phyloP scores from a whole-genome alignment of 2,888 invertebrate genomes.

The Strigamia crassipes region DNA sequence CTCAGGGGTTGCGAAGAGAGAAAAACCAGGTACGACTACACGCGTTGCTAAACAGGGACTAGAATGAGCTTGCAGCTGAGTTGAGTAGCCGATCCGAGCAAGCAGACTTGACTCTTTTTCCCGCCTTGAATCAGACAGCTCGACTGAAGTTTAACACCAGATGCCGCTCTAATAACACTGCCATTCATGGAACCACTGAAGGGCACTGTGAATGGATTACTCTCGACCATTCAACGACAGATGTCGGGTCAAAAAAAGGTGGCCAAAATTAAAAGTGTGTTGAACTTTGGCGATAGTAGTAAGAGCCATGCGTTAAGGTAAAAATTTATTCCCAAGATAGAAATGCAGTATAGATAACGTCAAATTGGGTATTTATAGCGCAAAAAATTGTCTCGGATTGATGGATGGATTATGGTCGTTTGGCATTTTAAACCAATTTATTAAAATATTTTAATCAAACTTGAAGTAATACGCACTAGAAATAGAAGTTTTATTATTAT shows the following conservation, averaged over 20 bases:
- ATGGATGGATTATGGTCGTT: too few species aligned
- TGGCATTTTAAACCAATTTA: too few species aligned
- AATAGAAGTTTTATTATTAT: too few species aligned
- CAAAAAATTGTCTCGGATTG: too few species aligned
- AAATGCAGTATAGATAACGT: neutral
- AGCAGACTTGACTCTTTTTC: neutral
- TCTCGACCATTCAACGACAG: constrained; percentile 17
- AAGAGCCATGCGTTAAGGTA: neutral
- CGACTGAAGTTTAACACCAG: constrained; percentile 5
- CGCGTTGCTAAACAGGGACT: constrained; percentile 38
- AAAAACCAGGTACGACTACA: constrained; percentile 37
- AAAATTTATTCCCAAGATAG: neutral
- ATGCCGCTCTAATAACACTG: constrained; percentile 32
- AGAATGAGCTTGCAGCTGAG: constrained; percentile 35
- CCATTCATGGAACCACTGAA: constrained; percentile 34
- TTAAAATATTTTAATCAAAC: too few species aligned
- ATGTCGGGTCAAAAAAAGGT: constrained; percentile 23
- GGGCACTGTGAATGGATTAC: constrained; percentile 26
- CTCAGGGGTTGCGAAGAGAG: neutral
- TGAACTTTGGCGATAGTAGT: neutral
- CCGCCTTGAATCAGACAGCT: constrained; percentile 27
- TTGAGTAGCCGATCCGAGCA: constrained; percentile 18
- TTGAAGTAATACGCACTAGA: too few species aligned
- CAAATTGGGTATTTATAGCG: too few species aligned
- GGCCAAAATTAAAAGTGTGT: constrained; percentile 7